Evolutionary conservation across 1,140 invertebrate species (phyloP), one percentile per base, ranked within the genome.

Genomic region (Solen grandis): DNA sequence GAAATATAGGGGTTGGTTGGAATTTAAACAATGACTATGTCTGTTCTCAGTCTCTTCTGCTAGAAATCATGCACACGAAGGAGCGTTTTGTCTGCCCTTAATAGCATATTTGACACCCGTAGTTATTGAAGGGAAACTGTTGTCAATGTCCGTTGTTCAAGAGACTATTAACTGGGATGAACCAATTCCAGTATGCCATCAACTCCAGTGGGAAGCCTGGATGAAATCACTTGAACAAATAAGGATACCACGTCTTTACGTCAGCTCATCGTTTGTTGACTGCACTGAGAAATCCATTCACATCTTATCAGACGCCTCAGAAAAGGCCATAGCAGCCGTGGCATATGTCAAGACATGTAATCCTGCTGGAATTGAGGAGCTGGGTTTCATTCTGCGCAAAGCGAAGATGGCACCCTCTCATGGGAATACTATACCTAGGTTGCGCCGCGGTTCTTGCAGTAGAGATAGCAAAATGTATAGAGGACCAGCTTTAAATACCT

Each of bases 391-490:
- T 10, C n/a, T 76, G 10, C 60, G 69, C 16, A 75, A 77, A 35
- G n/a, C 60, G 2, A 65, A 59, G 31, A 63, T 82, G 5, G 65
- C 54, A 14, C 81, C 81, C 8, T n/a, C 31, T n/a, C 36, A 46
- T 13, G 29, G 54, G 29, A 60, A 65, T 16, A 66, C 73, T 10
- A 65, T 65, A 10, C 93, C 94, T 13, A 63, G 92, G 73, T 83
- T 94, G 68, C 31, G 78, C 57, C 1, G 57, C 78, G 3, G 68
- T 74, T 36, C 35, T 65, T 5, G 78, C 69, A 0, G 54, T 52
- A n/a, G 52, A 74, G 38, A 8, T 74, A 5, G 60, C 60, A 16
- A 14, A 77, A 52, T 2, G 33, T 19, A 63, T 68, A 25, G 5
- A 2, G 19, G 38, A 55, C 19, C 2, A 78, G 1, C 14, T 68